Percentiles rank a stretch among this genome's conserved stretches.
phyloP scores from a whole-genome alignment of 2,888 invertebrate species.

The Miltochrista miniata region DNA sequence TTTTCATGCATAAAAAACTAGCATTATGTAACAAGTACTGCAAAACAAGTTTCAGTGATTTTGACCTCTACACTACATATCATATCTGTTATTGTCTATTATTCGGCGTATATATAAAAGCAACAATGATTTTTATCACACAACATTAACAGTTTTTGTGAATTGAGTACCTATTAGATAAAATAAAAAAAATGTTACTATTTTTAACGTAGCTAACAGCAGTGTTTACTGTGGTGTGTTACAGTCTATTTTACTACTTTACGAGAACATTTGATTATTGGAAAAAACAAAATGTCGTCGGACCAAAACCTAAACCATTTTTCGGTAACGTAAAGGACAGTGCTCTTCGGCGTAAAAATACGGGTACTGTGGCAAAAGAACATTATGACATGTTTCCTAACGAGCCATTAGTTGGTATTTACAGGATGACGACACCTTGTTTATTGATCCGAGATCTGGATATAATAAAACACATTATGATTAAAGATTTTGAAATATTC shows the following conservation, averaged over 20 bases:
- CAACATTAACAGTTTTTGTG: too few species aligned
- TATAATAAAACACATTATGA: constrained; percentile 53
- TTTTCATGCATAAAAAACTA: too few species aligned
- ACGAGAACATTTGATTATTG: constrained; percentile 32
- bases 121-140: not conserved
- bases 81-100: not conserved
- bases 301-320: constrained; percentile 35
- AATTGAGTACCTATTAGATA: too few species aligned
- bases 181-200: not conserved
- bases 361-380: constrained; percentile 24
- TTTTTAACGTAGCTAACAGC: not conserved
- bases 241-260: constrained; percentile 20
- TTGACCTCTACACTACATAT: not conserved
- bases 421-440: constrained; percentile 42
- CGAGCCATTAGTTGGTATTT: constrained; percentile 41
- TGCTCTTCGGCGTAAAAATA: constrained; percentile 19
- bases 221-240: not conserved
- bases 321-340: constrained; percentile 38
- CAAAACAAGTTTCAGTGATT: not conserved
- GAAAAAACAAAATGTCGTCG: constrained; percentile 26
- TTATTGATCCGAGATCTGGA: constrained; percentile 57
- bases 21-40: too few species aligned
- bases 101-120: not conserved
- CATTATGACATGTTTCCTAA: constrained; percentile 33
- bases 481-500: constrained; percentile 61